A percentile compares a stretch with the other conserved stretches of the same genome.
phyloP scores from a whole-genome alignment of 2,888 invertebrate genomes.

The Phyto melanocephala region DNA sequence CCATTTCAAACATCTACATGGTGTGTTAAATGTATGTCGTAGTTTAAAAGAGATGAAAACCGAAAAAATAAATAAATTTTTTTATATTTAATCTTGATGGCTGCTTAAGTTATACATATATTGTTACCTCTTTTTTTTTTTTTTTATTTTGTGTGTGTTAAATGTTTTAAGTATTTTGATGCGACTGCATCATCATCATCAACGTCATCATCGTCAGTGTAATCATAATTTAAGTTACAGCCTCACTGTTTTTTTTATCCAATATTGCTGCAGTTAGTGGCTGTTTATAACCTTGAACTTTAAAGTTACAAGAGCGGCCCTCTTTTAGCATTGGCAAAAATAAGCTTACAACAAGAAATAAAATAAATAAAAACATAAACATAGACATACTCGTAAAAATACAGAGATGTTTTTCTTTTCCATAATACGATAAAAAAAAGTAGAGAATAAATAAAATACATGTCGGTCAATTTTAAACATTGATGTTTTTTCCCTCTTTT shows the following conservation, averaged over 20 bases:
- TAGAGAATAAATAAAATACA: slow-evolving; percentile 36
- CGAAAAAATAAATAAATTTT: slow-evolving; percentile 24
- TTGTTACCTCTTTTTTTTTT: neutral
- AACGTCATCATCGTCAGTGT: slow-evolving; percentile 45
- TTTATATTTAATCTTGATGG: slow-evolving; percentile 54
- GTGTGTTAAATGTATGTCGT: slow-evolving; percentile 70
- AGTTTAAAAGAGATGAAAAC: slow-evolving; percentile 49
- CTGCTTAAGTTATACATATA: slow-evolving; percentile 40
- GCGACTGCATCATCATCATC: slow-evolving; percentile 33
- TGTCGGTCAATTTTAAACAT: slow-evolving; percentile 63
- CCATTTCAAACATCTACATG: neutral
- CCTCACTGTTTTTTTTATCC: slow-evolving; percentile 67
- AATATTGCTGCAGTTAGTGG: slow-evolving; percentile 70
- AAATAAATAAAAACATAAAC: neutral
- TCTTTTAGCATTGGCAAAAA: slow-evolving; percentile 41
- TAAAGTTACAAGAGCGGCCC: slow-evolving; percentile 53
- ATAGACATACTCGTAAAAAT: neutral
- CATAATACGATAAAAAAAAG: slow-evolving; percentile 40
- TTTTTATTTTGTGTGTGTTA: neutral
- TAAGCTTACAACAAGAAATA: neutral
- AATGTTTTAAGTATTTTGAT: neutral
- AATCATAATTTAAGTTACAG: slow-evolving; percentile 59
- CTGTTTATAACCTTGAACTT: slow-evolving; percentile 75
- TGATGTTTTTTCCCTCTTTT: slow-evolving; percentile 47
- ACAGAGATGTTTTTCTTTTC: slow-evolving; percentile 28